These are phyloP conservation scores for Dicyrtomina minuta DNA, from an alignment of 2,888 invertebrate species.

Conservation along the genomic window DNA sequence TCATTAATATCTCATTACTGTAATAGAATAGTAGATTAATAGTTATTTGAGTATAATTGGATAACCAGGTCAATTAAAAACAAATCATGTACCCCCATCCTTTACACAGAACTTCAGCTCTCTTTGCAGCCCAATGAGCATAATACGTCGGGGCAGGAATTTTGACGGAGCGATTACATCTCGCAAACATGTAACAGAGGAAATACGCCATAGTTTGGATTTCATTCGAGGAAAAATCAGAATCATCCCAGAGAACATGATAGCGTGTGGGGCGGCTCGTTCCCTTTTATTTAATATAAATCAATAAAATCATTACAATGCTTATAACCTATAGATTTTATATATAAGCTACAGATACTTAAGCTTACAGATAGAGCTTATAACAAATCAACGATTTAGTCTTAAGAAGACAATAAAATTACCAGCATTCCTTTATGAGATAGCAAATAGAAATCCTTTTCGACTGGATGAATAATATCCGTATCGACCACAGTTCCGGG, in stretches of 20 bases:
- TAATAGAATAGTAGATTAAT: no score
- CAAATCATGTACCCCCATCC: constrained; percentile 34
- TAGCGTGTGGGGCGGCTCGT: constrained; percentile 61
- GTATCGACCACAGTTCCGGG: constrained; percentile 60
- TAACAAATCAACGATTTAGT: no score
- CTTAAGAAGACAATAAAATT: no score
- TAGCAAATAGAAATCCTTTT: constrained; percentile 61
- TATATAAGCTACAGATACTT: no score
- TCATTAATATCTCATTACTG: no score
- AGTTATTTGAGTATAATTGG: no score
- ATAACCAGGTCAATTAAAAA: no score
- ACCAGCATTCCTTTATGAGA: constrained; percentile 54
- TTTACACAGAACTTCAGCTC: constrained; percentile 31
- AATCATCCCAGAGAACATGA: constrained; percentile 79
- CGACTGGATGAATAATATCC: constrained; percentile 59
- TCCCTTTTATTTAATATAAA: no score
- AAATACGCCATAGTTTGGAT: constrained; percentile 78
- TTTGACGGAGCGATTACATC: constrained; percentile 67
- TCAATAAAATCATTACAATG: no score
- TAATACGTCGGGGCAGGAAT: constrained; percentile 48
- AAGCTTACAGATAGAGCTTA: no score
- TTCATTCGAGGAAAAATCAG: constrained; percentile 68
- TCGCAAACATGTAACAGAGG: constrained; percentile 80
- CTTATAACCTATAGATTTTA: no score
- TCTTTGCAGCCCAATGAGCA: constrained; percentile 39